Conservation (phyloP, 2,888 invertebrate species). For the Toxonevra muliebris region DNA sequence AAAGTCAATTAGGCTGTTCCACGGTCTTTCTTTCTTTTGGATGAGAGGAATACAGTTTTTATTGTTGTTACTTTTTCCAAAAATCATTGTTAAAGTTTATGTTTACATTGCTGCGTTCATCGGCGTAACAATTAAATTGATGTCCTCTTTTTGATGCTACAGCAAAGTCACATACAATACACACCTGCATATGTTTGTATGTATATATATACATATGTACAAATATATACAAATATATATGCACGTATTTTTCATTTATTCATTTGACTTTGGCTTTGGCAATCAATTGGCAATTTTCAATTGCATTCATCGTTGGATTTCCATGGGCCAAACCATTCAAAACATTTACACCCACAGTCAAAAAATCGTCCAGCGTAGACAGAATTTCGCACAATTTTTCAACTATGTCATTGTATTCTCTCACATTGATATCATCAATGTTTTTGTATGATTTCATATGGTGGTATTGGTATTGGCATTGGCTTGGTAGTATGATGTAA, state of each 20-base stretch:
- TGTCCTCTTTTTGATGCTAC: not conserved
- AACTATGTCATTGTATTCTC: not conserved
- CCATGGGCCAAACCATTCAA: slow-evolving; percentile 49
- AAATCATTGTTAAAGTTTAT: too few relatives aligned
- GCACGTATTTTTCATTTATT: slow-evolving; percentile 46
- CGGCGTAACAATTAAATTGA: slow-evolving; percentile 2
- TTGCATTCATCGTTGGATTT: slow-evolving; percentile 41
- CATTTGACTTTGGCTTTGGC: slow-evolving; percentile 53
- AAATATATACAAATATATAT: not conserved
- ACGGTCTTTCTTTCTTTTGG: too few relatives aligned
- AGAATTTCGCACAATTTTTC: not conserved
- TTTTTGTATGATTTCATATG: not conserved
- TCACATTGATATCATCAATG: not conserved
- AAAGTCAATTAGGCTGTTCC: too few relatives aligned
- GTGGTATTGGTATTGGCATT: not conserved
- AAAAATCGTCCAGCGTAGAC: not conserved
- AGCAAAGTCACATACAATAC: not conserved
- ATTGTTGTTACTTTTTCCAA: too few relatives aligned
- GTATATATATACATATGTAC: not conserved
- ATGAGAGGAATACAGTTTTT: too few relatives aligned
- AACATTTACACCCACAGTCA: not conserved
- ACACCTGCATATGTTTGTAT: not conserved
- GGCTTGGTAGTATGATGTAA: not conserved
- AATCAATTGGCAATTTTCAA: slow-evolving; percentile 52
- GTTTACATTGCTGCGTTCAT: too few relatives aligned